Conservation (phyloP, 2,888 invertebrate species). For the Plebejus argus region DNA sequence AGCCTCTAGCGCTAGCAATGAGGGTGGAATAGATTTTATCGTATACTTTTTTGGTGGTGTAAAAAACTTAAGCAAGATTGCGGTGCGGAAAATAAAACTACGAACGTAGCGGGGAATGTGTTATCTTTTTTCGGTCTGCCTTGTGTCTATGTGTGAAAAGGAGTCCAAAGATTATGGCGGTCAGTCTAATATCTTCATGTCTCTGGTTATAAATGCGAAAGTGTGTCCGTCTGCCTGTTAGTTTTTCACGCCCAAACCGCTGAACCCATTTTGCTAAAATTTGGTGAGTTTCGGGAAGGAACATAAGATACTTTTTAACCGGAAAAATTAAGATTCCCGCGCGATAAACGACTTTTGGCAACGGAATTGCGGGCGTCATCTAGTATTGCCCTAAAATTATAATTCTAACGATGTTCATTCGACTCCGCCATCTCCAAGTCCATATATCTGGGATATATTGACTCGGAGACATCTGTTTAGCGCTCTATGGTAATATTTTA, state of each 20-base stretch:
- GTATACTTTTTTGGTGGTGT: not conserved
- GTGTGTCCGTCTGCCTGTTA: too few relatives aligned
- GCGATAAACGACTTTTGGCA: too few relatives aligned
- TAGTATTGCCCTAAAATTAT: not conserved
- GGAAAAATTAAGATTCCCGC: too few relatives aligned
- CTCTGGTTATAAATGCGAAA: too few relatives aligned
- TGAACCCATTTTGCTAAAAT: too few relatives aligned
- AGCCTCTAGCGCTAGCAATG: constrained; percentile 7
- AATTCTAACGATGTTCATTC: not conserved
- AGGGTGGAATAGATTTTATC: constrained; percentile 12
- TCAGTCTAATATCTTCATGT: too few relatives aligned
- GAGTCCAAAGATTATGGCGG: too few relatives aligned
- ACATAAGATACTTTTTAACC: too few relatives aligned
- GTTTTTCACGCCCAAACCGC: too few relatives aligned
- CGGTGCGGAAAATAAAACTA: constrained; percentile 3
- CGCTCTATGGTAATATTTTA: not conserved
- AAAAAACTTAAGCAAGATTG: constrained; percentile 17
- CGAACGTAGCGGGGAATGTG: not conserved
- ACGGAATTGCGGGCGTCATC: too few relatives aligned
- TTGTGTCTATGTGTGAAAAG: not conserved
- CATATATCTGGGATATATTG: too few relatives aligned
- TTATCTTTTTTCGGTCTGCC: not conserved
- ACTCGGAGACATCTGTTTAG: not conserved
- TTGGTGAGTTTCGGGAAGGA: too few relatives aligned
- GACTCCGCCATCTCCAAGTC: not conserved